Conservation (phyloP, 2,797 vertebrate species). For the Phaenicophaeus curvirostris region DNA sequence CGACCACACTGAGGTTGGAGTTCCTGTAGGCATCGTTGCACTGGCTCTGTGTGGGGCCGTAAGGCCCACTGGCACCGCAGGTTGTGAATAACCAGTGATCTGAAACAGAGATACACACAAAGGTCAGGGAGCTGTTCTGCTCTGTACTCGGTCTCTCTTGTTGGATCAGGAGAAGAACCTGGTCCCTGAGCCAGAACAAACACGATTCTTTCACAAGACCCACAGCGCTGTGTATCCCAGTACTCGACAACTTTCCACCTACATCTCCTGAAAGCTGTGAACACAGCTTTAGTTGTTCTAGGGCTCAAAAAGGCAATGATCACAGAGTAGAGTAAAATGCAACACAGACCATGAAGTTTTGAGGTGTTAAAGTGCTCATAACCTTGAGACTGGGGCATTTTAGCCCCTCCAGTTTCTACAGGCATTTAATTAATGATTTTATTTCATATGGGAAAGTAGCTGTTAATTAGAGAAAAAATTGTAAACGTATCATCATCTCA, state of each 20-base stretch:
- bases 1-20: conserved; percentile 89
- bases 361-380: not conserved
- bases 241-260: not conserved
- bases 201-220: not conserved
- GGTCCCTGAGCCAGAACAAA: not conserved
- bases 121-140: not conserved
- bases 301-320: not conserved
- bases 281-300: not conserved
- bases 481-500: not conserved
- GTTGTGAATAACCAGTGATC: conserved; percentile 92
- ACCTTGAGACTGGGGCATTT: not conserved
- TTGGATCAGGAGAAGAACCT: not conserved
- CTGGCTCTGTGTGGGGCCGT: conserved; percentile 91
- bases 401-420: not conserved
- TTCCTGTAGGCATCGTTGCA: conserved; percentile 91
- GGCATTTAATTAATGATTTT: not conserved
- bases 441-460: not conserved
- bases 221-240: not conserved
- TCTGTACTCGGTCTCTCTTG: not conserved
- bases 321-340: not conserved
- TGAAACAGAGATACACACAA: conserved; percentile 36
- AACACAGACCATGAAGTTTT: not conserved
- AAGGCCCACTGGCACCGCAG: conserved; percentile 91
- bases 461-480: not conserved
- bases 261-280: not conserved